Base-by-base conservation (phyloP, 2,888 invertebrate species). In the Aspidiotus destructor region DNA sequence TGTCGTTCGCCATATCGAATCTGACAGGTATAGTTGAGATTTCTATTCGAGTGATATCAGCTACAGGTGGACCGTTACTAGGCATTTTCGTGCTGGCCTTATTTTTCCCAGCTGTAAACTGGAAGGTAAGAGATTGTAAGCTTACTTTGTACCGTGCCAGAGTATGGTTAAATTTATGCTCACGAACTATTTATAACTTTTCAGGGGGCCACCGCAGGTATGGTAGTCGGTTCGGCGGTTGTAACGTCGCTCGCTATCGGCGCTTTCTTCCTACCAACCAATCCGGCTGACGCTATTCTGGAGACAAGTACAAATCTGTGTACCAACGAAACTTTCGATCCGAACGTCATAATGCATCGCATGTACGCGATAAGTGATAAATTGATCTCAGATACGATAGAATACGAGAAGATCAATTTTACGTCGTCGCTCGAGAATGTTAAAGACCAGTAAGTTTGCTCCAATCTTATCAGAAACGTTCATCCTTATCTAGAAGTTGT, bases 61-160 rank as follows among this genome's bases (percentile, higher is more conserved):
- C 89, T 0, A 91, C 91, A 7, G 88, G 88, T 54, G 92, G 92
- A 0, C 90, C 91, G 0, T 79, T 92, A 8, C 79, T 92, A 0
- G 92, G 92, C 7, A 91, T 89, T 53, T 92, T 92, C 74, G 77
- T 91, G 5, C 77, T 92, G 64, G 93, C 92, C 0, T 87, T 92
- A 76, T 79, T 92, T 62, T 84, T 90, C 64, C 93, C 92, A 0
- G 81, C 86, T 70, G 88, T 88, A 42, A 92, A 92, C 74, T 89
- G 89, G 81, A 89, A 86, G 77, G 85, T 84, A 75, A 76, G 76
- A 73, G 5, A 28, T 28, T 3, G 1, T 5, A 28, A 28, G 28
- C 28, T 28, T 28, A n/a, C 13, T n/a, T 8, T 67, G 10, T 16
- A 28, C 11, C 16, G 5, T 13, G 2, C 48, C 6, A 3, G 2